phyloP scores from a whole-genome alignment of 2,797 vertebrate genomes.

The Psittacula echo region DNA sequence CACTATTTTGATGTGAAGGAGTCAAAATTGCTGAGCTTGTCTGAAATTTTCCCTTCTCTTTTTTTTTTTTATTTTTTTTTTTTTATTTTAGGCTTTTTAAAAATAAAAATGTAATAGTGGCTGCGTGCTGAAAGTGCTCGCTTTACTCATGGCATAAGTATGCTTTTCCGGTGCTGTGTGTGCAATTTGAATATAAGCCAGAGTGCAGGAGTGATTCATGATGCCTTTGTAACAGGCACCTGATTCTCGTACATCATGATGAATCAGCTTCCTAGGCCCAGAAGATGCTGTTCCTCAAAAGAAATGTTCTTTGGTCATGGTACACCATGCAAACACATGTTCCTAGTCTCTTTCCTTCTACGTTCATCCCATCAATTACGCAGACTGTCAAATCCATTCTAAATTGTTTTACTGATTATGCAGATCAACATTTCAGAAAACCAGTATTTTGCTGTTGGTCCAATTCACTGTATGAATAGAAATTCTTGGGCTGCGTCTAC shows the following conservation, averaged over 20 bases:
- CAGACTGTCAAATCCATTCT: neutral
- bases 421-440: neutral
- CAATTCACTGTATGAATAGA: neutral
- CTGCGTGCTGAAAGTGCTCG: slow-evolving; percentile 32
- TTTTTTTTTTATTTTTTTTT: neutral
- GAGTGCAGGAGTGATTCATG: slow-evolving; percentile 70
- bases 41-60: neutral
- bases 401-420: neutral
- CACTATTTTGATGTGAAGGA: neutral
- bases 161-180: slow-evolving; percentile 64
- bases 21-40: slow-evolving; percentile 1
- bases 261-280: slow-evolving; percentile 49
- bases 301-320: neutral
- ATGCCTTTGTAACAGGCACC: slow-evolving; percentile 46
- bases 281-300: slow-evolving; percentile 4
- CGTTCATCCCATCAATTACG: neutral
- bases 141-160: slow-evolving; percentile 34
- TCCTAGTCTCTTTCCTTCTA: neutral
- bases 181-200: slow-evolving; percentile 46
- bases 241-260: slow-evolving; percentile 28
- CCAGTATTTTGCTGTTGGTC: neutral
- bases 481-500: neutral
- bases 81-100: neutral
- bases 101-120: neutral
- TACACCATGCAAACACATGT: neutral